Evolutionary conservation across 2,113 vertebrate genomes (phyloP), one percentile per base, ranked within the genome.

Genomic region (Chaetorhynchus papuensis): DNA sequence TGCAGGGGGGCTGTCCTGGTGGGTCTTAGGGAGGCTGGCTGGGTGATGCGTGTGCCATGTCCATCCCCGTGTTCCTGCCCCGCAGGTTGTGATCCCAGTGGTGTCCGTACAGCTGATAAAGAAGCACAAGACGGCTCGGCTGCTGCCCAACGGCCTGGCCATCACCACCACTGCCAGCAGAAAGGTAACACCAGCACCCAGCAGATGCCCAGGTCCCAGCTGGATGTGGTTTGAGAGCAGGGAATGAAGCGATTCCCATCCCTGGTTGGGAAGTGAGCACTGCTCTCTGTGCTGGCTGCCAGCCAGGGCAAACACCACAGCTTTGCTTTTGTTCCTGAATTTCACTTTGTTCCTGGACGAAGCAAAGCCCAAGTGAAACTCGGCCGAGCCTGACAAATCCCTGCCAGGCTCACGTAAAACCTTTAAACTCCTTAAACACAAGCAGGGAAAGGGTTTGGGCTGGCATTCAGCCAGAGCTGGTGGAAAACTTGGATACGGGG

Each of bases 51-150:
- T 4, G 1, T 89, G 76, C 66, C 11, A 2, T 87, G 77, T 52
- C 80, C 37, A 2, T 52, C 27, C 71, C 30, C 5, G 13, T 70
- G 33, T 66, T 65, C 63, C 11, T 88, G 24, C 72, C 6, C 59
- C 11, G 20, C 59, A 99, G 99, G 99, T 99, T 66, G 98, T 98
- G 35, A 99, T 99, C 93, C 99, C 99, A 0, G 98, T 99, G 21
- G 97, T 98, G 18, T 99, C 99, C 0, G 99, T 99, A 17, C 98
- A 99, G 74, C 97, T 99, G 96, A 98, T 99, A 72, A 99, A 99
- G 96, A 99, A 99, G 96, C 99, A 99, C 97, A 99, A 99, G 97
- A 99, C 99, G 0, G 99, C 99, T 2, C 98, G 99, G 53, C 98
- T 99, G 47, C 98, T 99, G 71, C 99, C 99, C 74, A 99, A 99